A percentile compares a stretch with the other conserved stretches of the same genome.
These are phyloP conservation scores for Eupeodes luniger DNA, from an alignment of 2,888 invertebrate genomes.

Conservation along the genomic window DNA sequence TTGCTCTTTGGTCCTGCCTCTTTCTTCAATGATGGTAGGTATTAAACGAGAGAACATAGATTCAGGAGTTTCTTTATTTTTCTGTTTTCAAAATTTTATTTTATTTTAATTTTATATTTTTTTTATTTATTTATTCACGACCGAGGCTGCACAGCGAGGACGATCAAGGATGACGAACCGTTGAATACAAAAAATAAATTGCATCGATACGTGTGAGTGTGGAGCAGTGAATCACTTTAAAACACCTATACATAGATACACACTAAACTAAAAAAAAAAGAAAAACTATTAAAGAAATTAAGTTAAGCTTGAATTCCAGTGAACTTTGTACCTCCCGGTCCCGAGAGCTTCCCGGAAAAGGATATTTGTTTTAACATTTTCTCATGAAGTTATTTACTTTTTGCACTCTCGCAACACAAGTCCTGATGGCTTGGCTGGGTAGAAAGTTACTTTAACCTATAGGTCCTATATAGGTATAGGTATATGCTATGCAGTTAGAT, in stretches of 20 bases:
- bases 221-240: constrained; percentile 1
- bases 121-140: constrained; percentile 42
- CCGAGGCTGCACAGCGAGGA: constrained; percentile 43
- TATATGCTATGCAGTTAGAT: no score
- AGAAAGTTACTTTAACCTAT: background rate
- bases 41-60: constrained; percentile 15
- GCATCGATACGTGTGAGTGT: constrained; percentile 57
- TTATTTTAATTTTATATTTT: constrained; percentile 9
- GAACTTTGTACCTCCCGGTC: constrained; percentile 33
- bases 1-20: background rate
- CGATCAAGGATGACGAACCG: constrained; percentile 62
- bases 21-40: background rate
- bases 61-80: constrained; percentile 21
- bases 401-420: constrained; percentile 17
- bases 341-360: constrained; percentile 2
- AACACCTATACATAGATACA: background rate
- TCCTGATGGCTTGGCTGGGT: background rate
- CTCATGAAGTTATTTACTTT: constrained; percentile 42
- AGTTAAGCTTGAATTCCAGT: constrained; percentile 56
- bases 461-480: no score
- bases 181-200: constrained; percentile 45
- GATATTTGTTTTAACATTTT: constrained; percentile 44
- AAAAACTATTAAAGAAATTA: constrained; percentile 22
- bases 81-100: background rate
- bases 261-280: background rate